Evolutionary conservation across 2,888 invertebrate species (phyloP).

Genomic region (Arge pagana): DNA sequence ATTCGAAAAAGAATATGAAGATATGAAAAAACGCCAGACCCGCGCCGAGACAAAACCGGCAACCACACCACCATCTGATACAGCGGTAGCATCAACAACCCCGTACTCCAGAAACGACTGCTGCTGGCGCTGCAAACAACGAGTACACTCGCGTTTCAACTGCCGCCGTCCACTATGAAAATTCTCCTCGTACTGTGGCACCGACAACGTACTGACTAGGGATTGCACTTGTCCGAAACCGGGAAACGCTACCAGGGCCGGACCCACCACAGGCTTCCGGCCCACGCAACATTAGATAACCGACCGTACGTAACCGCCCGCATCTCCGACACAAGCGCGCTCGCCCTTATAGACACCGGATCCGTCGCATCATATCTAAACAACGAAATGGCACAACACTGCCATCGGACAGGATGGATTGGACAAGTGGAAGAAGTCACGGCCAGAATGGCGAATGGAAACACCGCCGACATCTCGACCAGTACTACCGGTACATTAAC

Average conservation of each 20-base stretch:
- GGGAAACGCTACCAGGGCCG: background rate
- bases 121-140: background rate
- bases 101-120: too few relatives aligned
- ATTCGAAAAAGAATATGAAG: too few relatives aligned
- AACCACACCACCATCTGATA: too few relatives aligned
- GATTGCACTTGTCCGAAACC: background rate
- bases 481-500: background rate
- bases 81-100: too few relatives aligned
- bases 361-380: background rate
- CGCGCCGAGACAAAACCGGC: too few relatives aligned
- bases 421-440: background rate
- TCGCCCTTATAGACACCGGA: background rate
- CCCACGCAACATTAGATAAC: background rate
- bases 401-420: background rate
- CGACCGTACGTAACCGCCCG: background rate
- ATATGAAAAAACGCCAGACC: too few relatives aligned
- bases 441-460: background rate
- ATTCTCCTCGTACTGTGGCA: slow-evolving; percentile 3
- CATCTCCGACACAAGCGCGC: too few relatives aligned
- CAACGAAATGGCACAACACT: background rate
- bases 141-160: background rate
- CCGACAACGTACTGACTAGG: background rate
- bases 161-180: background rate
- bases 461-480: background rate
- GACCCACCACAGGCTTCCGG: background rate